Percentiles rank a stretch among this genome's conserved stretches.
These are phyloP conservation scores for Corythoichthys intestinalis DNA, from an alignment of 2,113 vertebrate species.

Conservation along the genomic window DNA sequence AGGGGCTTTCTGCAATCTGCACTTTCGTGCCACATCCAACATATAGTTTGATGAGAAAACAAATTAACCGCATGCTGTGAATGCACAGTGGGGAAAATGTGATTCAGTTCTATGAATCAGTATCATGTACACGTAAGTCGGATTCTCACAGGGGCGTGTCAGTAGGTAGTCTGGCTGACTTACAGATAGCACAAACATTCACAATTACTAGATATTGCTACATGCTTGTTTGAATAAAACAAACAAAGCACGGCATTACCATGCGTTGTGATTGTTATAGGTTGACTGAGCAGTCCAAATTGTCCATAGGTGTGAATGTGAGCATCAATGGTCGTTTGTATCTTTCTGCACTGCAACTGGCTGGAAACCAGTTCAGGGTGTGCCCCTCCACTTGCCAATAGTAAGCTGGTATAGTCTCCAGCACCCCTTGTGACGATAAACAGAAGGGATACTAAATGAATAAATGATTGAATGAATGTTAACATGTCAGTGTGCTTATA, in stretches of 20 bases:
- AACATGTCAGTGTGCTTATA: neutral
- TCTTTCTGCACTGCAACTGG: too few species aligned
- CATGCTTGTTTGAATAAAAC: neutral
- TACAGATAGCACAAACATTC: conserved; percentile 52
- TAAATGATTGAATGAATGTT: neutral
- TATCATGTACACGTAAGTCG: conserved; percentile 54
- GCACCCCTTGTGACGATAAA: too few species aligned
- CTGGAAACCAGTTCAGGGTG: too few species aligned
- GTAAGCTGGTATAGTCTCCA: too few species aligned
- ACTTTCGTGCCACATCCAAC: conserved; percentile 23
- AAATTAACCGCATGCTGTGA: conserved; percentile 66
- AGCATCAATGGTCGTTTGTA: too few species aligned
- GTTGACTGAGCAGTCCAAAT: conserved; percentile 3
- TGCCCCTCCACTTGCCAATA: too few species aligned
- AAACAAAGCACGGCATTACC: conserved; percentile 1
- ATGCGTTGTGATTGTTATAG: conserved; percentile 24
- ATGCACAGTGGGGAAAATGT: conserved; percentile 48
- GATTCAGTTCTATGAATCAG: conserved; percentile 60
- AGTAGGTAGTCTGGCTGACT: conserved; percentile 43
- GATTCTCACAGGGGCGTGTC: conserved; percentile 31
- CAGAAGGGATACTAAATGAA: too few species aligned
- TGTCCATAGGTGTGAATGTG: too few species aligned
- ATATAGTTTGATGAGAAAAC: conserved; percentile 64
- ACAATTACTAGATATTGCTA: neutral
- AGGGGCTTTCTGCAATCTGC: conserved; percentile 38